phyloP scores from a whole-genome alignment of 2,113 vertebrate species.

The Poeciliopsis retropinna region DNA sequence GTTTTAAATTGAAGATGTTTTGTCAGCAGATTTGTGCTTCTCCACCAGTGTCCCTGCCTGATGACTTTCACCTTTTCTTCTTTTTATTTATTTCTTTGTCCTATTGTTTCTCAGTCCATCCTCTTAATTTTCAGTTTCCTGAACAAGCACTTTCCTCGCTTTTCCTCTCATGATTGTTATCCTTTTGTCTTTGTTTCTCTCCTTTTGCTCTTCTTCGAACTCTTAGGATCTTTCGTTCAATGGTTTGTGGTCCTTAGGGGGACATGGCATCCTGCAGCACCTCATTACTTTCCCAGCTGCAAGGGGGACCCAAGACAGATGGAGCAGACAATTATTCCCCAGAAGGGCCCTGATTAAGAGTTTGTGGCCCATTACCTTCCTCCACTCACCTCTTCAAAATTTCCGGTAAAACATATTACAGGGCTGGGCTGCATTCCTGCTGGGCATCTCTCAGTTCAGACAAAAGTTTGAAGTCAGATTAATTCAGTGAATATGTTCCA shows the following conservation, averaged over 20 bases:
- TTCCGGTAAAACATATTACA: neutral
- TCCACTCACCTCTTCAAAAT: conserved; percentile 2
- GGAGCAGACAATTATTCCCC: conserved; percentile 43
- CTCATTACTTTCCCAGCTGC: conserved; percentile 58
- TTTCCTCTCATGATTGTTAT: neutral
- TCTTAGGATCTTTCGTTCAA: conserved; percentile 30
- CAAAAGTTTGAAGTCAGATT: conserved; percentile 23
- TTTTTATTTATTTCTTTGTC: conserved; percentile 1
- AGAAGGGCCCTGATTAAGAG: conserved; percentile 55
- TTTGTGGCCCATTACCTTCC: conserved; percentile 58
- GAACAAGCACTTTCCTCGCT: neutral
- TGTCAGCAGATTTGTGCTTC: neutral
- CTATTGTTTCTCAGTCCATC: neutral
- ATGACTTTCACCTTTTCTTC: conserved; percentile 22
- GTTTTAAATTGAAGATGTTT: conserved; percentile 1
- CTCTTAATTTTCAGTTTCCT: conserved; percentile 16
- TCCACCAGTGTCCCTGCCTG: neutral
- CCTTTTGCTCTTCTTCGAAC: conserved; percentile 39
- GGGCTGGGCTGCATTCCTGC: conserved; percentile 7
- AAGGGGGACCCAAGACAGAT: conserved; percentile 35
- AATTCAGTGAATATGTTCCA: neutral
- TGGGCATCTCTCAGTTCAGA: conserved; percentile 1
- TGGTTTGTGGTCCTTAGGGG: conserved; percentile 47
- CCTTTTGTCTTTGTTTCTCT: conserved; percentile 18
- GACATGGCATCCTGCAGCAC: conserved; percentile 25